Evolutionary conservation across 2,113 vertebrate genomes (phyloP), one percentile per base, ranked within the genome.

Genomic region (Nannospalax galili): DNA sequence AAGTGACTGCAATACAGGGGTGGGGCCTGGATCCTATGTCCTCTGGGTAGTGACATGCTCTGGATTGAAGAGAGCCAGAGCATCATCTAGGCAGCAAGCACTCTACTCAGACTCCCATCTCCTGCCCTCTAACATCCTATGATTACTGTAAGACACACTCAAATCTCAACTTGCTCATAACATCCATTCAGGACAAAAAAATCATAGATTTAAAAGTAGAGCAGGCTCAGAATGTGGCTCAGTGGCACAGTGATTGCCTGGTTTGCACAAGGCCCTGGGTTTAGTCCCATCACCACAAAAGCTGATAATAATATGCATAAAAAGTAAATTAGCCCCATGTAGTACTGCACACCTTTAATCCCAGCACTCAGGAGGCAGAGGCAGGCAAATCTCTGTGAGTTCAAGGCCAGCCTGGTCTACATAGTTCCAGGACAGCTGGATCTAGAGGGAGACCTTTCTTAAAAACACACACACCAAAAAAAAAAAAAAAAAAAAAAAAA

Each of bases 161-260:
- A 65, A 48, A 80, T 75, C 70, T 91, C 69, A 40, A 0, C 74
- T 70, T 87, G 37, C 37, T 52, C 30, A 10, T 26, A 22, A 16
- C 45, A 88, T 65, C 81, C 64, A 35, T 79, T 93, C 78, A 77
- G 48, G 52, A 74, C 78, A 22, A 67, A 73, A 87, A 92, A 94
- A 79, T 52, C 82, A 74, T 78, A 62, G 52, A 65, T 94, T 91
- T 64, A 69, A 58, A 95, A 78, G 62, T 42, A 28, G 88, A 70
- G 11, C 40, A 40, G 80, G 40, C 19, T 62, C 28, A 11, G 58
- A 6, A 32, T 17, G 20, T 77, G 72, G 30, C 40, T 88, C 19
- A 12, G 35, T 85, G 72, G n/a, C 22, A 24, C 35, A 40, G 11
- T 19, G 11, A 20, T 14, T 15, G 15, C 48, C 88, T 80, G 35